Percentiles rank a stretch among this genome's conserved stretches.
Evolutionary conservation across 2,797 vertebrate species (phyloP).

Genomic region (Melanotaenia pygmaea): DNA sequence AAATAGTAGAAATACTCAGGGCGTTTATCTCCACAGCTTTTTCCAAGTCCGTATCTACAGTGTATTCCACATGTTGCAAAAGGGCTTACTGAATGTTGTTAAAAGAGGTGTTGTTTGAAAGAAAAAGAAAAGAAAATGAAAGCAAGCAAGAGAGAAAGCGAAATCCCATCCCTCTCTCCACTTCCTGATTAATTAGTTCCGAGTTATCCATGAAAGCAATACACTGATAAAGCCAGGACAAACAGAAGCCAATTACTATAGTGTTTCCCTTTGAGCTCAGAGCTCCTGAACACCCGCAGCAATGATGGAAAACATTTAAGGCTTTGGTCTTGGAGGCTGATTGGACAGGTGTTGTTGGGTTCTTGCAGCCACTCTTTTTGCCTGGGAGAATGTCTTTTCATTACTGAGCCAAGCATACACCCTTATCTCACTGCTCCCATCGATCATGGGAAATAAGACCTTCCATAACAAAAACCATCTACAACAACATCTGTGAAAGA

Average conservation of each 20-base stretch:
- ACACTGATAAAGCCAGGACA: constrained; percentile 77
- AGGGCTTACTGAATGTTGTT: constrained; percentile 20
- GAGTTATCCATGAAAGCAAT: constrained; percentile 82
- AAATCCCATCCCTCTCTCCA: constrained; percentile 49
- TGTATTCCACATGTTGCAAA: constrained; percentile 48
- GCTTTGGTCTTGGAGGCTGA: constrained; percentile 45
- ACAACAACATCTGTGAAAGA: constrained; percentile 42
- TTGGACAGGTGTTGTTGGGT: constrained; percentile 66
- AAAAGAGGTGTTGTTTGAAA: constrained; percentile 42
- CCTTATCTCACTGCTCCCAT: constrained; percentile 54
- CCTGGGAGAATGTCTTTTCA: constrained; percentile 57
- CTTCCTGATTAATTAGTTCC: constrained; percentile 80
- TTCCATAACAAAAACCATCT: constrained; percentile 35
- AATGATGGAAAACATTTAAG: constrained; percentile 64
- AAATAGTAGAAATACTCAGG: constrained; percentile 45
- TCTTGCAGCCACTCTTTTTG: constrained; percentile 36
- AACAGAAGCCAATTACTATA: constrained; percentile 79
- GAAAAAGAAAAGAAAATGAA: constrained; percentile 55
- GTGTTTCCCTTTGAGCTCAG: constrained; percentile 57
- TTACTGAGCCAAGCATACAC: constrained; percentile 43
- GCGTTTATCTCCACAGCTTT: constrained; percentile 39
- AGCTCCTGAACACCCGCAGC: constrained; percentile 57
- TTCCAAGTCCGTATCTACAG: constrained; percentile 32
- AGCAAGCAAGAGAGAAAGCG: constrained; percentile 24
- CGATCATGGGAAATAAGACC: constrained; percentile 48